phyloP scores from a whole-genome alignment of 92 coral and sea anemone species.

The Hydrozoanthus gracilis region DNA sequence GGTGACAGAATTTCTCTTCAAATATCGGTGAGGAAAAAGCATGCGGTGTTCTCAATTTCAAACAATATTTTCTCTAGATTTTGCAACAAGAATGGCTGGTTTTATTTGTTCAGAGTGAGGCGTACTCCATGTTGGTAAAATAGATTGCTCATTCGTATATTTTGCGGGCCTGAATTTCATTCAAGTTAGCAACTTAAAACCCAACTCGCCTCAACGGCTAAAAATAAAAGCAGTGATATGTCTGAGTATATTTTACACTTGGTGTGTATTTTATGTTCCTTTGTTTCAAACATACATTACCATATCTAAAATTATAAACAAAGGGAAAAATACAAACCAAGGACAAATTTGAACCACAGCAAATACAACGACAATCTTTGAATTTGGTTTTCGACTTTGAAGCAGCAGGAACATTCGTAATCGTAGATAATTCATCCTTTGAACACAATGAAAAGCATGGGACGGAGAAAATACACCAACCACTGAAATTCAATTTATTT shows the following conservation, averaged over 20 bases:
- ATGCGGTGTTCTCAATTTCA: neutral
- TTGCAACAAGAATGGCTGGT: constrained; percentile 8
- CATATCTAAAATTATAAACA: neutral
- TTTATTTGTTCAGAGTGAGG: too few species aligned
- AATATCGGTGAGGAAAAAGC: constrained; percentile 8
- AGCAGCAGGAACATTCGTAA: constrained; percentile 10
- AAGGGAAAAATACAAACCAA: neutral
- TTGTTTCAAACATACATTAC: neutral
- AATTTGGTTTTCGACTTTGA: constrained; percentile 9
- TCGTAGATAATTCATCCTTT: constrained; percentile 10
- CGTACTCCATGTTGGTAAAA: constrained; percentile 7
- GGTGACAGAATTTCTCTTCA: constrained; percentile 6
- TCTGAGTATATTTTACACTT: constrained; percentile 13
- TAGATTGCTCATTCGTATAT: constrained; percentile 3
- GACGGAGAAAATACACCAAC: constrained; percentile 13
- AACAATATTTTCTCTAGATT: constrained; percentile 3
- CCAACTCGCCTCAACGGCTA: constrained; percentile 16
- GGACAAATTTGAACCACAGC: constrained; percentile 16
- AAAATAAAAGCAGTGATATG: constrained; percentile 9
- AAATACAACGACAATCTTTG: constrained; percentile 3
- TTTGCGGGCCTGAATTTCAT: too few species aligned
- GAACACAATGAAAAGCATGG: constrained; percentile 7
- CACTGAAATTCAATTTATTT: neutral
- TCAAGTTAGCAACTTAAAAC: constrained; percentile 7
- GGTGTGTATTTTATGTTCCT: constrained; percentile 1